Percentiles rank a stretch among this genome's conserved stretches.
Evolutionary conservation across 2,797 vertebrate species (phyloP).

Genomic region (Eutrigla gurnardus): DNA sequence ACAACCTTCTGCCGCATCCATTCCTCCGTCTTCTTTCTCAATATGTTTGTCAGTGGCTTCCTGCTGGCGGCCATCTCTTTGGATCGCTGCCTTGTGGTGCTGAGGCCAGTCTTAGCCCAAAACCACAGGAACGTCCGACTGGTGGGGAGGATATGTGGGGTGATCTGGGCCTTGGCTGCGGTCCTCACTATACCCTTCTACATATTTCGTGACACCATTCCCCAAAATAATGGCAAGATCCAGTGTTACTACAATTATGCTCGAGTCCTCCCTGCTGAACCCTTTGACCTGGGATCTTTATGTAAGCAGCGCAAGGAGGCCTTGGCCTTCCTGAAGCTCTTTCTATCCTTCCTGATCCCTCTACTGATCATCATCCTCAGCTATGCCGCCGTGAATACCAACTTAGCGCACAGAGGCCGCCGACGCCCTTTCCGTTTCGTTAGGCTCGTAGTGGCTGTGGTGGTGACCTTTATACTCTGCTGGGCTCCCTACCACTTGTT

Average conservation of each 20-base stretch:
- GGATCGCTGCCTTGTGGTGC: conserved; percentile 76
- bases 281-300: not conserved
- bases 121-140: conserved; percentile 63
- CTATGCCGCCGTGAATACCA: conserved; percentile 60
- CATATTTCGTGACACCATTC: conserved; percentile 71
- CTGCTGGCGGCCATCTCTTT: conserved; percentile 74
- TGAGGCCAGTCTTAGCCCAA: conserved; percentile 76
- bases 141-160: conserved; percentile 56
- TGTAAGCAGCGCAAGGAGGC: conserved; percentile 53
- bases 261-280: not conserved
- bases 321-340: conserved; percentile 66
- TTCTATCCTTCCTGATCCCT: conserved; percentile 75
- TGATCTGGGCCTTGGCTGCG: conserved; percentile 68
- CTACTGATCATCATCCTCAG: conserved; percentile 71
- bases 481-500: conserved; percentile 80
- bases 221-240: rapidly evolving
- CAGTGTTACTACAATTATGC: conserved; percentile 74
- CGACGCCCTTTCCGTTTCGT: conserved; percentile 69
- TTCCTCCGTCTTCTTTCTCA: conserved; percentile 77
- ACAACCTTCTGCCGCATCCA: conserved; percentile 70
- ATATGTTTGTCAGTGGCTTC: conserved; percentile 80
- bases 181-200: conserved; percentile 75
- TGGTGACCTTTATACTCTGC: conserved; percentile 76
- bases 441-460: conserved; percentile 69
- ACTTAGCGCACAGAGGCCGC: conserved; percentile 51